Conservation (phyloP, 2,113 vertebrate genomes). For the Zosterops japonicus region DNA sequence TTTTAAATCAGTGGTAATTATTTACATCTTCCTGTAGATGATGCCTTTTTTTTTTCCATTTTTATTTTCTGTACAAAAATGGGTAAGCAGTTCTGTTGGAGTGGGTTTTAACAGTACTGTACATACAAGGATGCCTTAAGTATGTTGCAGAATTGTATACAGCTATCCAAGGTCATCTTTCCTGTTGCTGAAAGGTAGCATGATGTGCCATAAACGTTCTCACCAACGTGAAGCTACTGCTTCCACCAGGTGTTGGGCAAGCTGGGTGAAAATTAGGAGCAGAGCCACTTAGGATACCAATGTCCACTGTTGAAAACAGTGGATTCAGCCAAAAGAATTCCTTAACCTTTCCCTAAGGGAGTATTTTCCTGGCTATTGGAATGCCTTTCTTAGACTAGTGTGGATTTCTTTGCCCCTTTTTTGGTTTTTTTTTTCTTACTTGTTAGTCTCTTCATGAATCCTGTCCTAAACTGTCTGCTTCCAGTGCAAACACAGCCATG, state of each 20-base stretch:
- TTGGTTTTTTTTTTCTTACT: background rate
- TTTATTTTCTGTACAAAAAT: background rate
- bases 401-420: background rate
- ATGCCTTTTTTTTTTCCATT: background rate
- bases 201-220: constrained; percentile 54
- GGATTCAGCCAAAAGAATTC: constrained; percentile 23
- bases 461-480: constrained; percentile 11
- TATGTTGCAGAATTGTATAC: background rate
- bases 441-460: background rate
- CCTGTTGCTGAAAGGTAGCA: background rate
- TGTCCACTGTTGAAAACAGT: constrained; percentile 28
- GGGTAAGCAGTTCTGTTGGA: constrained; percentile 21
- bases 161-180: constrained; percentile 11
- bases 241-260: constrained; percentile 39
- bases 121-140: constrained; percentile 48
- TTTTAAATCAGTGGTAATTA: background rate
- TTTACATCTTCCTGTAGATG: background rate
- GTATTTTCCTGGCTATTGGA: constrained; percentile 37
- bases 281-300: constrained; percentile 34
- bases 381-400: constrained; percentile 19
- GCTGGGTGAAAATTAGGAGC: constrained; percentile 45
- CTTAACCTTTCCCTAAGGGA: constrained; percentile 15
- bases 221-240: background rate
- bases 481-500: constrained; percentile 4
- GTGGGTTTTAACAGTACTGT: constrained; percentile 38